Base-by-base conservation (phyloP, 92 coral and sea anemone species). In the Actinernus sp. region DNA sequence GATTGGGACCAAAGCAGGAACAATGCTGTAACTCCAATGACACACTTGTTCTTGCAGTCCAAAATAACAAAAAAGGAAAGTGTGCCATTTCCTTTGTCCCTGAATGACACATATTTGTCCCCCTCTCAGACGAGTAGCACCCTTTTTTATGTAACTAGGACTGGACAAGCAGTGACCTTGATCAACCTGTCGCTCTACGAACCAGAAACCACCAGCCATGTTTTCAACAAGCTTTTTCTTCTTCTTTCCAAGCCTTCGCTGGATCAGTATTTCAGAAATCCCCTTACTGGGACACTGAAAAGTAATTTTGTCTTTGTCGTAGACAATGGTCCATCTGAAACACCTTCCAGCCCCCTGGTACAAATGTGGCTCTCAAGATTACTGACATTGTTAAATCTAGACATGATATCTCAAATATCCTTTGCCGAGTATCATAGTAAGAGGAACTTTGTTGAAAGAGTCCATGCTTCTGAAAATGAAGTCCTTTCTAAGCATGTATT, bases 101-200 rank as follows among this genome's bases (percentile, higher is more conserved):
- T 13, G 20, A 13, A 43, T n/a, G 49, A 43, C 20, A 13, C 49
- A 4, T 43, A 43, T 12, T 3, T 43, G 3, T 13, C 4, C 20
- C 49, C 49, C n/a, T 43, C 49, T 4, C 5, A 43, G 9, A 4
- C 9, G 20, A 43, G 49, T 43, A 4, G 9, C 4, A 49, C 26
- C 6, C 34, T 31, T 2, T 48, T 47, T 43, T 27, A 65, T 14
- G 80, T 87, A 30, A 61, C 58, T 14, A 63, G 89, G 25, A 82
- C 78, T 4, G 89, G 93, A 32, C 47, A 47, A 61, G 88, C 89
- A 55, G 89, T 65, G 1, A 76, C 77, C 13, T 62, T 82, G 6
- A 11, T 75, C 2, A 76, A 87, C 50, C 12, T 76, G 3, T 75
- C 89, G 10, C 37, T 59, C 4, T 49, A 49, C 24, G 85, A 87